Percentiles rank a stretch among this genome's conserved stretches.
phyloP scores from a whole-genome alignment of 1,140 invertebrate genomes.

The Aphaenogaster floridana region DNA sequence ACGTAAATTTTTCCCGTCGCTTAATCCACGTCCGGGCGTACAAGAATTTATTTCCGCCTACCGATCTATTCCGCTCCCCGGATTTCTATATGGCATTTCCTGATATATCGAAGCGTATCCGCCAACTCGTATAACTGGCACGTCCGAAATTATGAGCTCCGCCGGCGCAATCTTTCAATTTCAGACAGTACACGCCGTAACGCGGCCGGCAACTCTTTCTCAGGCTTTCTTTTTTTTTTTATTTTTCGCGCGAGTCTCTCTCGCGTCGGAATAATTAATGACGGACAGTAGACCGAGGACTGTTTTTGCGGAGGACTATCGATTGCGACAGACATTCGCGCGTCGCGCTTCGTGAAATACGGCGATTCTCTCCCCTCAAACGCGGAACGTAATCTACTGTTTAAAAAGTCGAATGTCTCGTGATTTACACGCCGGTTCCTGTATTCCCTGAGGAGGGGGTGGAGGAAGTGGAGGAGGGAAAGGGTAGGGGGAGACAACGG shows the following conservation, averaged over 20 bases:
- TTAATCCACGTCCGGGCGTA: conserved; percentile 41
- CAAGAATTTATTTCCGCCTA: conserved; percentile 57
- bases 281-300: neutral
- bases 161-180: conserved; percentile 41
- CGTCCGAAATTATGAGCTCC: conserved; percentile 27
- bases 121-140: conserved; percentile 39
- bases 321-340: conserved; percentile 28
- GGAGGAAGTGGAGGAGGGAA: neutral
- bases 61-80: conserved; percentile 43
- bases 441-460: conserved; percentile 41
- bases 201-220: neutral
- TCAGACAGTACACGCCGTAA: neutral
- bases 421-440: conserved; percentile 75
- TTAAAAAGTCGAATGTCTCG: conserved; percentile 75
- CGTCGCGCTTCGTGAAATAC: conserved; percentile 31
- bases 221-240: neutral
- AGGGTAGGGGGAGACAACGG: neutral
- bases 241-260: neutral
- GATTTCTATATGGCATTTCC: conserved; percentile 48
- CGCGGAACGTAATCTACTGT: conserved; percentile 69
- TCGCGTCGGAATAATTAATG: conserved; percentile 35
- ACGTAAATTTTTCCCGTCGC: conserved; percentile 54
- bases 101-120: conserved; percentile 44
- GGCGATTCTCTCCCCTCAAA: conserved; percentile 19
- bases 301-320: conserved; percentile 22